Percentiles rank a stretch among this genome's conserved stretches.
phyloP scores from a whole-genome alignment of 1,140 invertebrate genomes.

The Chlorops oryzae region DNA sequence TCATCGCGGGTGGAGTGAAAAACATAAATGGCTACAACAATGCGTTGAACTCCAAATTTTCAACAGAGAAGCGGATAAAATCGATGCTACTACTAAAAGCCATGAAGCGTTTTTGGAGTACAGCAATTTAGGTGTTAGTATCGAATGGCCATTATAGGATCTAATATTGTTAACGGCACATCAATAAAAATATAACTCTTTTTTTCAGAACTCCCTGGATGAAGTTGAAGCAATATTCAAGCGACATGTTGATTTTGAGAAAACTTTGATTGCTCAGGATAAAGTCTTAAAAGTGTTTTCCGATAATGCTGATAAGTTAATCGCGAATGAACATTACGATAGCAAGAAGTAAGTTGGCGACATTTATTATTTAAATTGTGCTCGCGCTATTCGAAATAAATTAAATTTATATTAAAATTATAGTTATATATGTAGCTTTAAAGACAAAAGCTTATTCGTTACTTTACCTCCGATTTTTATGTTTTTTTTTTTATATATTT shows the following conservation, averaged over 20 bases:
- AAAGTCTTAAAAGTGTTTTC: constrained; percentile 82
- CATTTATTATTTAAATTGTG: too few species aligned
- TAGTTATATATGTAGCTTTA: too few species aligned
- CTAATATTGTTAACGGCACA: background rate
- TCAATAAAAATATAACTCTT: background rate
- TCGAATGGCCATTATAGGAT: background rate
- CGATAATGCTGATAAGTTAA: constrained; percentile 79
- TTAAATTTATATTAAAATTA: too few species aligned
- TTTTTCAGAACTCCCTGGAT: constrained; percentile 74
- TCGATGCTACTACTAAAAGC: constrained; percentile 89
- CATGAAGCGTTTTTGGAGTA: constrained; percentile 92
- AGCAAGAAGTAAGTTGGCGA: constrained; percentile 69
- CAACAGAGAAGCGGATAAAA: constrained; percentile 94
- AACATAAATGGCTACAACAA: constrained; percentile 76
- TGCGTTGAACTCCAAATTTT: constrained; percentile 84
- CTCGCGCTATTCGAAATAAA: too few species aligned
- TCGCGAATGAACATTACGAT: constrained; percentile 80
- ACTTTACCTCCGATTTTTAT: too few species aligned
- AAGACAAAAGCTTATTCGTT: too few species aligned
- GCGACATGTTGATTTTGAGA: constrained; percentile 90
- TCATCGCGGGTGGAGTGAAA: constrained; percentile 70
- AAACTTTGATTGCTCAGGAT: constrained; percentile 87
- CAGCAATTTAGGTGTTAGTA: constrained; percentile 74
- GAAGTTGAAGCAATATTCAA: constrained; percentile 91
- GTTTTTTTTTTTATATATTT: background rate